Base-by-base conservation (phyloP, 2,113 vertebrate species). In the Poeciliopsis retropinna region DNA sequence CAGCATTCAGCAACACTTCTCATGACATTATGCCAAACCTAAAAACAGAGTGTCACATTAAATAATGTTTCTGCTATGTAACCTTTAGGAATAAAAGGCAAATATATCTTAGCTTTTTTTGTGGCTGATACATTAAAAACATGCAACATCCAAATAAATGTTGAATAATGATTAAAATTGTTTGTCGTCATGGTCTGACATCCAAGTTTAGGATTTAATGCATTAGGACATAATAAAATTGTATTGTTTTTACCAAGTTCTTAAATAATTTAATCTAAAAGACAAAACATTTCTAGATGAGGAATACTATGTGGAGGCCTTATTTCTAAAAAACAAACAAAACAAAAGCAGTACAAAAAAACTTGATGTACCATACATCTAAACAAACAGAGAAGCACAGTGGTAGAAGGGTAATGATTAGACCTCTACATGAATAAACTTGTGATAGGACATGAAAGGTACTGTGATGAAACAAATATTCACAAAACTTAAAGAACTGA, bases 21-120 rank as follows among this genome's bases (percentile, higher is more conserved):
- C 78, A 82, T 71, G 73, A 69, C 81, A 77, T 80, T 82, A 72
- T 69, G 41, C 78, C 85, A 81, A 77, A 88, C 75, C 74, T 73
- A 63, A 75, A 81, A 51, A 88, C 77, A 81, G 72, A 79, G 63
- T 87, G 71, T 88, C 82, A 87, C 75, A 88, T 80, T 74, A 91
- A 85, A 79, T 30, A 60, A 83, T 84, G 69, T 76, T 73, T 13
- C 78, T 61, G 31, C 69, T 4, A 7, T 63, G 39, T 81, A 86
- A 85, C 87, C 88, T 88, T 90, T 85, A 2, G 47, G 5, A 7
- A 29, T 30, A 51, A 54, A 8, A 51, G 29, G 5, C 12, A 72
- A 61, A 76, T 69, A 72, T 78, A 81, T 65, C 63, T 15, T 39
- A 64, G 25, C 68, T 67, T 80, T 67, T 34, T 65, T 62, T 13